phyloP scores from a whole-genome alignment of 2,113 vertebrate species.

The Rynchops niger region DNA sequence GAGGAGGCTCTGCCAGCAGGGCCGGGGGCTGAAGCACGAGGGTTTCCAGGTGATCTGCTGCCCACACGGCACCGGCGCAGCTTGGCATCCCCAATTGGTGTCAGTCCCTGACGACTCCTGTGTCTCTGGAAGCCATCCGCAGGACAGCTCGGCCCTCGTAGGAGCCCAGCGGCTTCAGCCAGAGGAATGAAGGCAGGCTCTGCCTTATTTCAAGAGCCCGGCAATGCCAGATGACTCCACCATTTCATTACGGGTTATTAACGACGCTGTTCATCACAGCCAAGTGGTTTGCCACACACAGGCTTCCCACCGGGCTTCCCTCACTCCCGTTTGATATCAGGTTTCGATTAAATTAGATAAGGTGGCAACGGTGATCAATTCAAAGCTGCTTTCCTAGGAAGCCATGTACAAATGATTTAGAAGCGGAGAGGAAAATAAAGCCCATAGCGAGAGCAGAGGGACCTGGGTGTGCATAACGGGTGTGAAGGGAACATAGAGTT shows the following conservation, averaged over 20 bases:
- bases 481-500: background rate
- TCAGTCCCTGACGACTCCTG: accelerated
- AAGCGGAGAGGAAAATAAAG: background rate
- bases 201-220: background rate
- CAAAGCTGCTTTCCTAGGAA: background rate
- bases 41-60: background rate
- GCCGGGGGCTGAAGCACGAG: accelerated
- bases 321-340: accelerated
- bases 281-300: accelerated
- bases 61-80: accelerated
- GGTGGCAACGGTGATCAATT: background rate
- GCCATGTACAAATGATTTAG: background rate
- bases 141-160: background rate
- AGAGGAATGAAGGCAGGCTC: background rate
- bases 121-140: accelerated
- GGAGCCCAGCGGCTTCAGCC: background rate
- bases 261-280: background rate
- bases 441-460: accelerated
- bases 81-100: accelerated
- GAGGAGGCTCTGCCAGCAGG: accelerated
- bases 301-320: background rate
- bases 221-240: background rate
- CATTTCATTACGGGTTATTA: background rate
- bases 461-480: background rate
- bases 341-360: background rate